Base-by-base conservation (phyloP, 2,888 invertebrate species). In the Scaptomyza caliginosa region DNA sequence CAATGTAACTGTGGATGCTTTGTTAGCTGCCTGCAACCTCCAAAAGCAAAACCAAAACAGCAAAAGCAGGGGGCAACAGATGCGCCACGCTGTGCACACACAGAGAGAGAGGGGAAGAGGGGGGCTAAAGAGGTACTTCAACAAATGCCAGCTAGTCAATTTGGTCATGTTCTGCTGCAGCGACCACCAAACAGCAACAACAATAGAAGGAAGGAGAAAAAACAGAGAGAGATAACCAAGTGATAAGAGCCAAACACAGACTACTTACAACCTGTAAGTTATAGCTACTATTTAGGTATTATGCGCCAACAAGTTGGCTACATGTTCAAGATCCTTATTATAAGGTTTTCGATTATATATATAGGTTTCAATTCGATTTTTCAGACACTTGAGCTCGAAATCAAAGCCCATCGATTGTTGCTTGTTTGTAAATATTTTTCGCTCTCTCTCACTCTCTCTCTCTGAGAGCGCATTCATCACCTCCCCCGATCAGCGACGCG, bases 381-480 rank as follows among this genome's bases (percentile, higher is more conserved):
- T n/a, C n/a, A n/a, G n/a, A n/a, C n/a, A n/a, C n/a, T n/a, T n/a
- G n/a, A n/a, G 16, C 26, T 42, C 6, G 11, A 11, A 42, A 24
- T 6, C 16, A 26, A 11, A 43, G 17, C 3, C 6, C 32, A 24
- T 23, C 45, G 23, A 43, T 43, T 43, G 17, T 48, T 43, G 23
- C 45, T n/a, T 13, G 19, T 26, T 56, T 50, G 38, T 23, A 21
- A 26, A 38, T n/a, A 38, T 38, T 24, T 36, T 34, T 13, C 39
- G 32, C 16, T 24, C 16, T 13, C n/a, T 36, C 7, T 39, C 23
- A n/a, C 17, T 36, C n/a, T 8, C 43, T 1, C 21, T 54, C 24
- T 17, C 26, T 60, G 67, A 85, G 84, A 80, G 88, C 30, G 65
- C 88, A 81, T 81, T 85, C 86, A 85, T 81, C 80, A 81, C 39